Evolutionary conservation across 2,797 vertebrate species (phyloP).

Genomic region (Chiloscyllium punctatum): DNA sequence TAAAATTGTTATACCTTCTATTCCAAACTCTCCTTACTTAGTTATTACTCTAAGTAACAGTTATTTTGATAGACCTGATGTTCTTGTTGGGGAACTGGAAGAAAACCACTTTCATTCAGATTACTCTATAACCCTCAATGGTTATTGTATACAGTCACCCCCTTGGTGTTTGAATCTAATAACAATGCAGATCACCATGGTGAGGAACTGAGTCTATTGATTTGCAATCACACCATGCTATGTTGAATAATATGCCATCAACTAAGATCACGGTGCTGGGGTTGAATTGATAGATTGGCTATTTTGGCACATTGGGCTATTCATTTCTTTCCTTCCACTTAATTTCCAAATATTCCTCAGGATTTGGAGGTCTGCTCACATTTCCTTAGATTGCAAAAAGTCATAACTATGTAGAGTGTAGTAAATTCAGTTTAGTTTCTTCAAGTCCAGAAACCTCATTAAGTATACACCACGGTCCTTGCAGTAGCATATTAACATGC

Average conservation of each 20-base stretch:
- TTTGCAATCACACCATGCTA: background rate
- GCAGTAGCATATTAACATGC: background rate
- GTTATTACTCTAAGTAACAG: background rate
- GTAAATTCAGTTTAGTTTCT: background rate
- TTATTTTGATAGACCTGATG: background rate
- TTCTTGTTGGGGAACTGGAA: background rate
- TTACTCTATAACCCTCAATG: background rate
- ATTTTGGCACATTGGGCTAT: background rate
- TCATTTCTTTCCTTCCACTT: background rate
- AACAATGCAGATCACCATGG: background rate
- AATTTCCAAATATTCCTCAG: background rate
- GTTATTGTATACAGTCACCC: background rate
- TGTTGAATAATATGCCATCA: background rate
- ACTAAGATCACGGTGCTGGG: background rate
- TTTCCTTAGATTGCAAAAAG: background rate
- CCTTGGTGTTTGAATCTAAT: background rate
- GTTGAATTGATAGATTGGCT: background rate
- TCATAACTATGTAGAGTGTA: background rate
- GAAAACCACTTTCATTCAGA: background rate
- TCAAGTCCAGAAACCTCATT: background rate
- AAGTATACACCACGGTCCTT: background rate
- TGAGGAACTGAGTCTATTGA: background rate
- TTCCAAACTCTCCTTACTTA: background rate
- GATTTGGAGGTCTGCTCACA: background rate
- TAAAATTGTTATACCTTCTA: background rate